These are phyloP conservation scores for Girardinichthys multiradiatus DNA, from an alignment of 2,113 vertebrate species.

Conservation along the genomic window DNA sequence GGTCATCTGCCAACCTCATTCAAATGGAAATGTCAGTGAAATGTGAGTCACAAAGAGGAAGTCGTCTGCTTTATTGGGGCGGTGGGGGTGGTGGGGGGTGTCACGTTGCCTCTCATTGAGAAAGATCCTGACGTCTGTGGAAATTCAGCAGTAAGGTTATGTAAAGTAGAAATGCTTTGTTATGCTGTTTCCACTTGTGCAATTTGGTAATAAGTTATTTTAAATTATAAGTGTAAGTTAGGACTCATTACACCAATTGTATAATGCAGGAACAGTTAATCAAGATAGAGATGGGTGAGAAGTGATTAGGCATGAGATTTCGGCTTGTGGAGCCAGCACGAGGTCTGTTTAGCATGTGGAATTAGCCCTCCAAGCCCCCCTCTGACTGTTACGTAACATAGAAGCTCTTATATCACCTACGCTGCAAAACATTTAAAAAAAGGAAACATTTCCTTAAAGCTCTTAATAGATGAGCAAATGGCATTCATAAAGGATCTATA, in stretches of 20 bases:
- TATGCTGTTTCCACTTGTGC: not conserved
- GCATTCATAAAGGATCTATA: not conserved
- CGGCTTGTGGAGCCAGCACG: not conserved
- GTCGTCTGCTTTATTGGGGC: not conserved
- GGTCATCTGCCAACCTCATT: constrained; percentile 3
- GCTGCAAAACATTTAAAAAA: constrained; percentile 9
- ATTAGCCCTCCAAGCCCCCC: constrained; percentile 7
- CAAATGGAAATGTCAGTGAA: constrained; percentile 22
- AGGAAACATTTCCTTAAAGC: not conserved
- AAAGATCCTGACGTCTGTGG: constrained; percentile 14
- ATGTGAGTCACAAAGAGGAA: constrained; percentile 1
- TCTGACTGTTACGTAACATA: constrained; percentile 38
- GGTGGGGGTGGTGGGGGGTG: not conserved
- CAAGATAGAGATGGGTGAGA: constrained; percentile 10
- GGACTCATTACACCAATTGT: not conserved
- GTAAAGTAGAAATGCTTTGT: not conserved
- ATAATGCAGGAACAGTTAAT: constrained; percentile 2
- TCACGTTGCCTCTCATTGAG: constrained; percentile 10
- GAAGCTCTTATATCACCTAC: constrained; percentile 34
- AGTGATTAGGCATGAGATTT: constrained; percentile 3
- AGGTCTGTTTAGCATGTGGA: constrained; percentile 25
- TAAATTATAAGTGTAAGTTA: not conserved
- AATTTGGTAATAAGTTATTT: constrained; percentile 1
- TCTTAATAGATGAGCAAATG: not conserved
- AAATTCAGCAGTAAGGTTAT: not conserved